phyloP scores from a whole-genome alignment of 2,888 invertebrate species.

The Smittia sp. region DNA sequence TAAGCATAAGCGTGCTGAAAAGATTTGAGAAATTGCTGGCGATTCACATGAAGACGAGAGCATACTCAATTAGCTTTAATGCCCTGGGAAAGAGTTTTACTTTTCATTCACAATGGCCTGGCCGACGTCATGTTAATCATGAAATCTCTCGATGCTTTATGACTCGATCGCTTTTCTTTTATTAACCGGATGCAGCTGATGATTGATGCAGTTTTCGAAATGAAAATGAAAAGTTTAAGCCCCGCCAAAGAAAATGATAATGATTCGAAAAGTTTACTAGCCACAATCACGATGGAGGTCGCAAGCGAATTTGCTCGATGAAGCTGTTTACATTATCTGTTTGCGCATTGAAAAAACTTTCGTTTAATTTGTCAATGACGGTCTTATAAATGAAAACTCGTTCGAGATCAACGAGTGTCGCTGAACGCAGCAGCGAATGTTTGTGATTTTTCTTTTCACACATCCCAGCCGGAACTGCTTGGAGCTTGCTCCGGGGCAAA shows the following conservation, averaged over 20 bases:
- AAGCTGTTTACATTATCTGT: too few relatives aligned
- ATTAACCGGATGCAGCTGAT: background rate
- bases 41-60: background rate
- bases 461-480: background rate
- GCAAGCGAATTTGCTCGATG: too few relatives aligned
- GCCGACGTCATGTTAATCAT: too few relatives aligned
- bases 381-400: conserved; percentile 30
- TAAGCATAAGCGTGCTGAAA: background rate
- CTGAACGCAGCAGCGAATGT: background rate
- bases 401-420: background rate
- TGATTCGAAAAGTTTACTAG: too few relatives aligned
- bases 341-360: background rate
- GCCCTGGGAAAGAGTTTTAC: background rate
- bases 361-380: background rate
- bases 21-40: background rate
- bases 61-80: background rate
- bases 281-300: too few relatives aligned
- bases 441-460: background rate
- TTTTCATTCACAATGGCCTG: background rate
- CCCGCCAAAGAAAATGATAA: too few relatives aligned
- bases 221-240: background rate
- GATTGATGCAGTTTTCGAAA: background rate
- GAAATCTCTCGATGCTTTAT: too few relatives aligned
- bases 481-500: background rate
- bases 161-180: background rate